Evolutionary conservation across 2,113 vertebrate species (phyloP).

Genomic region (Atractosteus spatula): DNA sequence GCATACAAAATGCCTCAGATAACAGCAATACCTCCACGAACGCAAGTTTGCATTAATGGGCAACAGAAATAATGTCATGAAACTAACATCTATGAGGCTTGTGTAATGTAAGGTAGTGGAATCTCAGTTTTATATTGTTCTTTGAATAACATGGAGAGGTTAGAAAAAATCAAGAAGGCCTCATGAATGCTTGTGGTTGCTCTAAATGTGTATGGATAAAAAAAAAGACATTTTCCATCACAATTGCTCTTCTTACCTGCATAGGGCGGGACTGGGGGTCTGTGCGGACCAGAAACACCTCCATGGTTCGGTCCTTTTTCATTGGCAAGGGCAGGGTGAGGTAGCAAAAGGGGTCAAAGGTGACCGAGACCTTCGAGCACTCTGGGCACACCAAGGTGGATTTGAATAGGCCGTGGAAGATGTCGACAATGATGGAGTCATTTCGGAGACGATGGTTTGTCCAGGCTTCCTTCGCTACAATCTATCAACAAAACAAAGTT

Average conservation of each 20-base stretch:
- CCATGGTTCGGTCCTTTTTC: conserved; percentile 87
- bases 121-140: too few species aligned
- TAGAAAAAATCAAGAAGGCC: too few species aligned
- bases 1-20: too few species aligned
- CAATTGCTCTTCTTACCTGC: conserved; percentile 67
- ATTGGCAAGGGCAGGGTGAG: conserved; percentile 85
- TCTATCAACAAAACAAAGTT: conserved; percentile 49
- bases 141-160: too few species aligned
- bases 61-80: too few species aligned
- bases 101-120: too few species aligned
- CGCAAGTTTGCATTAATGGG: too few species aligned
- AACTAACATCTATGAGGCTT: too few species aligned
- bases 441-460: conserved; percentile 83
- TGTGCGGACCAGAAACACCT: conserved; percentile 80
- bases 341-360: conserved; percentile 92
- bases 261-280: conserved; percentile 82
- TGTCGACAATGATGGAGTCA: conserved; percentile 86
- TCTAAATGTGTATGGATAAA: too few species aligned
- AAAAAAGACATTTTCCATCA: too few species aligned
- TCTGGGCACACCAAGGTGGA: conserved; percentile 87
- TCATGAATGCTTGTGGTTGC: too few species aligned
- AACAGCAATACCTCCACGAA: too few species aligned
- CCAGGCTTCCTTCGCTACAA: conserved; percentile 87
- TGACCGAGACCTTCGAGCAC: conserved; percentile 84
- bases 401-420: conserved; percentile 88